Evolutionary conservation across 2,888 invertebrate genomes (phyloP).

Genomic region (Spodoptera exigua): DNA sequence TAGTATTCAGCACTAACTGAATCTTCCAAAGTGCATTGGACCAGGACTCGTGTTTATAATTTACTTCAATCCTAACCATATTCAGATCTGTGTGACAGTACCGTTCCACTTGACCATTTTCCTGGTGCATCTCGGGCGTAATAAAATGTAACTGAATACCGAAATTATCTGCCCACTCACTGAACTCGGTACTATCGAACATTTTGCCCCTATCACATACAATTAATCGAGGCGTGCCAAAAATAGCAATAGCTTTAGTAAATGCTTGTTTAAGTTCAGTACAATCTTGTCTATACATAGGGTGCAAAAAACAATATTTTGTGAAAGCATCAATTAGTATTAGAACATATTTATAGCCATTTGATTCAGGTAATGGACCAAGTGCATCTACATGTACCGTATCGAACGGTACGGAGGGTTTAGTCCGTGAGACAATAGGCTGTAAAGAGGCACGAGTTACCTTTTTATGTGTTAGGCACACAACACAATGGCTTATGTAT

Average conservation of each 20-base stretch:
- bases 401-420: not conserved
- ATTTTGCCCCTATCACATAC: not conserved
- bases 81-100: constrained; percentile 37
- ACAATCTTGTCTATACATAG: not conserved
- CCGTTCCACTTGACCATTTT: constrained; percentile 46
- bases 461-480: not conserved
- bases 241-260: not conserved
- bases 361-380: too few relatives aligned
- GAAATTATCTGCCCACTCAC: constrained; percentile 1
- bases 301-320: not conserved
- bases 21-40: not conserved
- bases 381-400: not conserved
- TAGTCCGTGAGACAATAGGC: not conserved
- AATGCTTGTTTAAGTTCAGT: not conserved
- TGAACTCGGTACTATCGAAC: not conserved
- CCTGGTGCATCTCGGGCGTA: constrained; percentile 46
- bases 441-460: not conserved
- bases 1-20: constrained; percentile 9
- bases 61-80: constrained; percentile 9
- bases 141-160: constrained; percentile 30
- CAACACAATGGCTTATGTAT: not conserved
- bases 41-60: constrained; percentile 3
- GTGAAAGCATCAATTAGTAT: not conserved
- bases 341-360: not conserved
- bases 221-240: not conserved